phyloP scores from a whole-genome alignment of 2,888 invertebrate genomes.

The Pelosia muscerda region DNA sequence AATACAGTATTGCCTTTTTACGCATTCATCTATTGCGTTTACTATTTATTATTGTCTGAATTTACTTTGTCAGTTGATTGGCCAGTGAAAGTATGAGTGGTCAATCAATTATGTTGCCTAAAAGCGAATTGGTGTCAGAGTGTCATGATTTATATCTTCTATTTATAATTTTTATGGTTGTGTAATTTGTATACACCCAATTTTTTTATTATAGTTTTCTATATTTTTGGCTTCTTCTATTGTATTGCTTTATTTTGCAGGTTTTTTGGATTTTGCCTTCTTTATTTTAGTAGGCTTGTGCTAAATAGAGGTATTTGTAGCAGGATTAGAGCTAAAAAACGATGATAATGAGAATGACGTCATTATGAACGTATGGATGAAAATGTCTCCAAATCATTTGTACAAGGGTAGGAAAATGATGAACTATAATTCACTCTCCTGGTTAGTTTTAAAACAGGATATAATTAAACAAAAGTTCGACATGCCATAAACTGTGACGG shows the following conservation, averaged over 20 bases:
- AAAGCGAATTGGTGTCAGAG: conserved; percentile 41
- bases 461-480: too few species aligned
- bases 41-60: conserved; percentile 48
- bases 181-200: conserved; percentile 7
- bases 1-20: conserved; percentile 4
- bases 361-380: background rate
- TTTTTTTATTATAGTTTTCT: background rate
- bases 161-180: conserved; percentile 26
- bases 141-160: conserved; percentile 38
- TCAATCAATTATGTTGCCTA: conserved; percentile 56
- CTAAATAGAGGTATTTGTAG: too few species aligned
- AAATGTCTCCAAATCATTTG: background rate
- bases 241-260: background rate
- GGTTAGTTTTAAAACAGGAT: too few species aligned
- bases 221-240: background rate
- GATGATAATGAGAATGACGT: too few species aligned
- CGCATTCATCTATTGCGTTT: conserved; percentile 42
- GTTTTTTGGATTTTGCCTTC: background rate
- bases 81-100: conserved; percentile 51
- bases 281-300: too few species aligned
- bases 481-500: too few species aligned
- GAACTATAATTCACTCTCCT: too few species aligned
- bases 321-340: too few species aligned
- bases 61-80: conserved; percentile 40
- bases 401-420: too few species aligned